phyloP scores from a whole-genome alignment of 2,113 vertebrate species.

The Pangasianodon hypophthalmus region DNA sequence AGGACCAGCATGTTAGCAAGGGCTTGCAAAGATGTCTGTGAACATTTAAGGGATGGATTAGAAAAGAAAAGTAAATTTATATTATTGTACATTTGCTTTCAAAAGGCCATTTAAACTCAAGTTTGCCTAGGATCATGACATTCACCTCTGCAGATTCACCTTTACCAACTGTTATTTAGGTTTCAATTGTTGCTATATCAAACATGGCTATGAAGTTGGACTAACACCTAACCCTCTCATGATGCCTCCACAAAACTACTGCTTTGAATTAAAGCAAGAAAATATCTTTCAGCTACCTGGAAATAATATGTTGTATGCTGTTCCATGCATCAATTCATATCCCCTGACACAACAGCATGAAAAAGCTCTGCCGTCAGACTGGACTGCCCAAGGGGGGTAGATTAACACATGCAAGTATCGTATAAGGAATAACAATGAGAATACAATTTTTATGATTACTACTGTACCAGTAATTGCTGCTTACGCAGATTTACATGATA shows the following conservation, averaged over 20 bases:
- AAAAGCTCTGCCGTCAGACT: constrained; percentile 34
- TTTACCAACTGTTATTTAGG: not conserved
- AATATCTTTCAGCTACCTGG: not conserved
- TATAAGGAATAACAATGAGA: constrained; percentile 53
- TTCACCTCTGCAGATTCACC: not conserved
- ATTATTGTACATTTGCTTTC: not conserved
- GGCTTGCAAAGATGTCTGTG: not conserved
- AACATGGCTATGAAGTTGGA: not conserved
- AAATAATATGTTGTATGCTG: not conserved
- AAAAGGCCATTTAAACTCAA: not conserved
- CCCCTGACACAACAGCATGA: constrained; percentile 4
- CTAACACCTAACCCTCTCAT: not conserved
- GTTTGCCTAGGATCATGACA: not conserved
- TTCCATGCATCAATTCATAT: not conserved
- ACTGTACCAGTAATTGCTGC: constrained; percentile 61
- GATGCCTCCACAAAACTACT: not conserved
- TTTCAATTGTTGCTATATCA: not conserved
- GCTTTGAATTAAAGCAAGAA: not conserved
- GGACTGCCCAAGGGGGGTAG: constrained; percentile 22
- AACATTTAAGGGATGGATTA: not conserved
- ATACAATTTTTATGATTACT: constrained; percentile 62
- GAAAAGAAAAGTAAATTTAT: not conserved
- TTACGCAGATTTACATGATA: constrained; percentile 54
- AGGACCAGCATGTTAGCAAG: not conserved
- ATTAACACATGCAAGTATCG: constrained; percentile 45